Conservation (phyloP, 2,888 invertebrate genomes). For the Holacanthella duospinosa region DNA sequence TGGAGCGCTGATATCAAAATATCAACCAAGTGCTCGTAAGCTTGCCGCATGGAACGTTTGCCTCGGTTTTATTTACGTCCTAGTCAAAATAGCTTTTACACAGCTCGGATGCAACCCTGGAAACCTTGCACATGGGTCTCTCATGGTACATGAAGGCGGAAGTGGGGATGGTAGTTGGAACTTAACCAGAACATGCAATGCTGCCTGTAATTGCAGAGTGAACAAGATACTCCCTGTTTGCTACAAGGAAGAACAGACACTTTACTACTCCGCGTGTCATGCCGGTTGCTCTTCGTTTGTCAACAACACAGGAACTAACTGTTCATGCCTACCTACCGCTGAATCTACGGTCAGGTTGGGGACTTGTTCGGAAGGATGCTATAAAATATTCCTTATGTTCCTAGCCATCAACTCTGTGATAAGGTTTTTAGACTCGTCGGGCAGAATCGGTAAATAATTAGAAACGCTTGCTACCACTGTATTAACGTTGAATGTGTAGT, state of each 20-base stretch:
- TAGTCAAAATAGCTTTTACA: constrained; percentile 48
- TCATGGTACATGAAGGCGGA: too few species aligned
- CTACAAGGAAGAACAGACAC: constrained; percentile 47
- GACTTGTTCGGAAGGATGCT: constrained; percentile 49
- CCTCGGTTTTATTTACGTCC: constrained; percentile 48
- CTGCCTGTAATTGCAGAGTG: constrained; percentile 41
- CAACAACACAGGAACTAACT: constrained; percentile 18
- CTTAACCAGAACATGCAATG: constrained; percentile 41
- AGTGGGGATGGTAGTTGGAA: constrained; percentile 41
- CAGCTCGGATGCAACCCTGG: constrained; percentile 48
- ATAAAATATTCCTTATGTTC: constrained; percentile 40
- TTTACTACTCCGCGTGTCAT: constrained; percentile 62
- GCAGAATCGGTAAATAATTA: constrained; percentile 49
- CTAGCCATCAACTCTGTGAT: constrained; percentile 42
- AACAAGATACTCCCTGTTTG: constrained; percentile 57
- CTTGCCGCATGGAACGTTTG: constrained; percentile 54
- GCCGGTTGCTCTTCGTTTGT: constrained; percentile 51
- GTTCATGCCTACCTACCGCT: constrained; percentile 21
- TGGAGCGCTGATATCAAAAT: constrained; percentile 52
- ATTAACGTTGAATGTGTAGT: background rate
- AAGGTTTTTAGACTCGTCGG: constrained; percentile 54
- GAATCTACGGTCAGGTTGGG: constrained; percentile 20
- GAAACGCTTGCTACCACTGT: background rate
- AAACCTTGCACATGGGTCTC: constrained; percentile 43
- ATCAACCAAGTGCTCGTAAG: constrained; percentile 49